Conservation (phyloP, 2,888 invertebrate genomes). For the Deilephila porcellus region DNA sequence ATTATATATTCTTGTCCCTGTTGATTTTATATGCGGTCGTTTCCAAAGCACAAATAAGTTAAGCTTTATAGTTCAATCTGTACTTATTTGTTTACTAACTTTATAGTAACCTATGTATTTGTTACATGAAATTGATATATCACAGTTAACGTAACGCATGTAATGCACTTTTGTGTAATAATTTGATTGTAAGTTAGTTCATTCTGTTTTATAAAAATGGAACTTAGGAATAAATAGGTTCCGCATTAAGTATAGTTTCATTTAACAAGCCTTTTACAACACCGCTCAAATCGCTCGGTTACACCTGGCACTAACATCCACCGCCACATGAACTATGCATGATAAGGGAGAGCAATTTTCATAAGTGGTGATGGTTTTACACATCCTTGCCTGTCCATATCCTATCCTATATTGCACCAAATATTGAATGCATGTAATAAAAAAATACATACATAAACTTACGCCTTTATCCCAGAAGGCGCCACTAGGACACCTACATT, state of each 20-base stretch:
- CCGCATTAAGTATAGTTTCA: slow-evolving; percentile 17
- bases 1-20: slow-evolving; percentile 35
- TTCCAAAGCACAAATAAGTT: slow-evolving; percentile 61
- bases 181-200: slow-evolving; percentile 63
- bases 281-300: not conserved
- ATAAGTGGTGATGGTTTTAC: not conserved
- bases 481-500: no score
- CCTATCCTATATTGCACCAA: not conserved
- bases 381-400: not conserved
- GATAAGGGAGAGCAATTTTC: not conserved
- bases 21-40: slow-evolving; percentile 51
- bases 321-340: not conserved
- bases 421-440: not conserved
- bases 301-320: not conserved
- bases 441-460: no score
- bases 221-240: slow-evolving; percentile 67
- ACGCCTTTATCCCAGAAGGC: no score
- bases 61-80: slow-evolving; percentile 58
- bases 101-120: slow-evolving; percentile 58
- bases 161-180: slow-evolving; percentile 75
- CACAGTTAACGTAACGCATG: slow-evolving; percentile 64
- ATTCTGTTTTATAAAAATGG: slow-evolving; percentile 73
- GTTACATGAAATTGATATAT: slow-evolving; percentile 58
- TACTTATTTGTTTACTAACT: slow-evolving; percentile 69
- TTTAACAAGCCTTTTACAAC: not conserved